A percentile compares a stretch with the other conserved stretches of the same genome.
Evolutionary conservation across 2,113 vertebrate species (phyloP).

Genomic region (Ailuropoda melanoleuca): DNA sequence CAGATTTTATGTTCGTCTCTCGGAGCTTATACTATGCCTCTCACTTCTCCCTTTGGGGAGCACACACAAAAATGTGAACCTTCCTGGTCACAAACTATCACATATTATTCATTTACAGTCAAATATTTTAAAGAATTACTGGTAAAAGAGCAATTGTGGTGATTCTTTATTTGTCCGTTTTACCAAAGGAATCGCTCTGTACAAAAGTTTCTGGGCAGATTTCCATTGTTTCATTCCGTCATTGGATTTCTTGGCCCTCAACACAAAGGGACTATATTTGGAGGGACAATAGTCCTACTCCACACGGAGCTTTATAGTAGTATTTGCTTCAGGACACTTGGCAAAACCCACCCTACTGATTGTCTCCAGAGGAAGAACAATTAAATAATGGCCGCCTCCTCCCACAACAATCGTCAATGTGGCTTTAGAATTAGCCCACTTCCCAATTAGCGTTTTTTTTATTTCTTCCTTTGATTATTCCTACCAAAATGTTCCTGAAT

Average conservation of each 20-base stretch:
- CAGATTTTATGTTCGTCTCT: background rate
- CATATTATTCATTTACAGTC: background rate
- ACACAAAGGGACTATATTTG: slow-evolving; percentile 41
- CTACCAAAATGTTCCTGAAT: slow-evolving; percentile 14
- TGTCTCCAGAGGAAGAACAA: slow-evolving; percentile 32
- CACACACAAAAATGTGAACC: background rate
- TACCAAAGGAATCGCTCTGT: slow-evolving; percentile 7
- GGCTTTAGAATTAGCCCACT: background rate
- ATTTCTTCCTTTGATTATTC: slow-evolving; percentile 33
- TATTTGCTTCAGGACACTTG: background rate
- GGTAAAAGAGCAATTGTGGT: background rate
- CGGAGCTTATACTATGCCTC: background rate
- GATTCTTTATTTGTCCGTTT: background rate
- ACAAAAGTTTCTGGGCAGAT: slow-evolving; percentile 34
- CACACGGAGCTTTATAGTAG: background rate
- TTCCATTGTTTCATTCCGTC: slow-evolving; percentile 5
- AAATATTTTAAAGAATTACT: background rate
- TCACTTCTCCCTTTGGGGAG: background rate
- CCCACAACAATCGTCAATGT: background rate
- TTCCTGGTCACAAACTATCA: background rate
- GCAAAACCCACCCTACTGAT: background rate
- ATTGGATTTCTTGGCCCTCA: background rate
- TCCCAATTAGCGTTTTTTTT: slow-evolving; percentile 5
- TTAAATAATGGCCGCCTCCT: background rate
- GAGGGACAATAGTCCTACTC: background rate